Evolutionary conservation across 2,888 invertebrate genomes (phyloP), one percentile per base, ranked within the genome.

Genomic region (Pseudococcus longispinus): DNA sequence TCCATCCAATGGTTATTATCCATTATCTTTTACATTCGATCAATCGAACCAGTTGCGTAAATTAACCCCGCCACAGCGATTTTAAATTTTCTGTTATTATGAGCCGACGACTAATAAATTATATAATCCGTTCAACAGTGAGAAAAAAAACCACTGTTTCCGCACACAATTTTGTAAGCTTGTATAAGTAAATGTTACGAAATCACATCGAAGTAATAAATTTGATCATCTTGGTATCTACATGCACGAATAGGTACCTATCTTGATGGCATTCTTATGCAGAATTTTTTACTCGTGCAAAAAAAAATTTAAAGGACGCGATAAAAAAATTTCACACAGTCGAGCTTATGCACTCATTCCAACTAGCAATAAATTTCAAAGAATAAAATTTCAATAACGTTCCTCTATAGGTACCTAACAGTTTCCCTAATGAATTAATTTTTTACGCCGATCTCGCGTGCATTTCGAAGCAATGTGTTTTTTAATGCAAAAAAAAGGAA

Each of bases 141-240:
- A 70, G 70, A 70, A 70, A 70, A 55, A 70, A 70, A 60, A 60
- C 60, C 9, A 60, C 60, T 3, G 60, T 60, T 60, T 60, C 60
- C 60, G 60, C 23, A 23, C 60, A 60, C 60, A 60, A 60, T 60
- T 60, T 60, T 60, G 60, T 60, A 11, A 23, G 23, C 60, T 60
- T 11, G 60, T 60, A 23, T 20, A 55, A 18, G n/a, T 55, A 60
- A 20, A 60, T 23, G 60, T 60, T 60, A 60, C 60, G 60, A 60
- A 60, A 60, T 60, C 60, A 60, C n/a, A n/a, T 5, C 55, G 55
- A n/a, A 37, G 37, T 37, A 37, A 37, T 37, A 37, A 55, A n/a
- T 55, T 46, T 13, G 44, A 46, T 46, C 44, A 13, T 2, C 13
- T 46, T 44, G 4, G 5, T 8, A 37, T 37, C 5, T 37, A 37